phyloP scores from a whole-genome alignment of 2,113 vertebrate genomes.

The Mionectes macconnelli region DNA sequence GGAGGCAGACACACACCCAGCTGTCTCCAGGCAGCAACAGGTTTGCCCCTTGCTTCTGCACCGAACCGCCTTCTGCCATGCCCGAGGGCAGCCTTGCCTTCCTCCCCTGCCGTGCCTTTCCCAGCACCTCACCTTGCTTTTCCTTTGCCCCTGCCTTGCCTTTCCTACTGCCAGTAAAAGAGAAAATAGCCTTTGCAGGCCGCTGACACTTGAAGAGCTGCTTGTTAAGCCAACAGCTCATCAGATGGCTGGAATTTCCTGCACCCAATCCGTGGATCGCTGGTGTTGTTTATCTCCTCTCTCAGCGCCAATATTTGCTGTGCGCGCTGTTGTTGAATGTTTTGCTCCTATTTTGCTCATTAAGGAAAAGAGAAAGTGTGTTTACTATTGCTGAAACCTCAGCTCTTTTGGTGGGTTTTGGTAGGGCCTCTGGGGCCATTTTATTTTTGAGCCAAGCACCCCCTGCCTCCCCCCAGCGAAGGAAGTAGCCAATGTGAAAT shows the following conservation, averaged over 20 bases:
- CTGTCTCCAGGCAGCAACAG: background rate
- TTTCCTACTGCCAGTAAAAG: background rate
- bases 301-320: conserved; percentile 4
- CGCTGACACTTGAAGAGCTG: conserved; percentile 70
- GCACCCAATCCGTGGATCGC: conserved; percentile 48
- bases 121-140: background rate
- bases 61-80: background rate
- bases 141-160: background rate
- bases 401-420: background rate
- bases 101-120: background rate
- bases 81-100: background rate
- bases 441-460: background rate
- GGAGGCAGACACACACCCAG: conserved; percentile 38
- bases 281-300: conserved; percentile 67
- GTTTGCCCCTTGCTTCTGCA: background rate
- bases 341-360: conserved; percentile 20
- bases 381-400: background rate
- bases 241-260: conserved; percentile 83
- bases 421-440: background rate
- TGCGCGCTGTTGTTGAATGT: background rate
- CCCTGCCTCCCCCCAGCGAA: conserved; percentile 13
- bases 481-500: conserved; percentile 70
- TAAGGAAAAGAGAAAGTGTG: background rate
- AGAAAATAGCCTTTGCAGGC: conserved; percentile 49
- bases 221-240: conserved; percentile 75